A percentile compares a stretch with the other conserved stretches of the same genome.
Conservation (phyloP, 2,888 invertebrate genomes). For the Ophion obscuratus region DNA sequence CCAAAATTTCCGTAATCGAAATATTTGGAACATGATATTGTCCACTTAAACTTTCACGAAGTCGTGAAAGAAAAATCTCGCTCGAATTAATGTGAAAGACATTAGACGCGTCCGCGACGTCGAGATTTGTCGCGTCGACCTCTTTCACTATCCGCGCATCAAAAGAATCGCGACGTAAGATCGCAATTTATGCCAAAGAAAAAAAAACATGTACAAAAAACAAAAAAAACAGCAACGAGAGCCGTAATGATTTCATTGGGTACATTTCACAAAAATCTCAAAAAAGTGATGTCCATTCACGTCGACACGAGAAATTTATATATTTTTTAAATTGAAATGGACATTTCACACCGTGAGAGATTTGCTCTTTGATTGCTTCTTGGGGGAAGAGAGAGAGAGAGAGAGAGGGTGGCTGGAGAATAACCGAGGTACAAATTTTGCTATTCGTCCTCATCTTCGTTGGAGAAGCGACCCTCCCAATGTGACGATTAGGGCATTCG, state of each 20-base stretch:
- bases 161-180: slow-evolving; percentile 3
- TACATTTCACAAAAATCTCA: not conserved
- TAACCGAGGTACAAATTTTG: slow-evolving; percentile 55
- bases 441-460: slow-evolving; percentile 52
- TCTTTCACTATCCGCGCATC: slow-evolving; percentile 27
- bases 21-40: not conserved
- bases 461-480: slow-evolving; percentile 11
- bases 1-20: too few relatives aligned
- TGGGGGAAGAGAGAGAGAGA: too few relatives aligned
- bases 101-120: slow-evolving; percentile 3
- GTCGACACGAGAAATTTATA: too few relatives aligned
- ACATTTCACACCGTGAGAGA: not conserved
- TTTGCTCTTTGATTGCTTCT: not conserved
- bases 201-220: not conserved
- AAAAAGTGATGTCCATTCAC: not conserved
- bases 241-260: not conserved
- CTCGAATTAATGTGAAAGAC: slow-evolving; percentile 55
- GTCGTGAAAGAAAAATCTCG: slow-evolving; percentile 68
- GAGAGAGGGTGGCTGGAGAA: not conserved
- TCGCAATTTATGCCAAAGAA: not conserved
- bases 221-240: not conserved
- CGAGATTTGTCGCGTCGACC: slow-evolving; percentile 28
- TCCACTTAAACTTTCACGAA: slow-evolving; percentile 68
- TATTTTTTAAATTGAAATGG: too few relatives aligned
- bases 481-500: slow-evolving; percentile 56